Conservation (phyloP, 2,888 invertebrate genomes). For the Habrosyne pyritoides region DNA sequence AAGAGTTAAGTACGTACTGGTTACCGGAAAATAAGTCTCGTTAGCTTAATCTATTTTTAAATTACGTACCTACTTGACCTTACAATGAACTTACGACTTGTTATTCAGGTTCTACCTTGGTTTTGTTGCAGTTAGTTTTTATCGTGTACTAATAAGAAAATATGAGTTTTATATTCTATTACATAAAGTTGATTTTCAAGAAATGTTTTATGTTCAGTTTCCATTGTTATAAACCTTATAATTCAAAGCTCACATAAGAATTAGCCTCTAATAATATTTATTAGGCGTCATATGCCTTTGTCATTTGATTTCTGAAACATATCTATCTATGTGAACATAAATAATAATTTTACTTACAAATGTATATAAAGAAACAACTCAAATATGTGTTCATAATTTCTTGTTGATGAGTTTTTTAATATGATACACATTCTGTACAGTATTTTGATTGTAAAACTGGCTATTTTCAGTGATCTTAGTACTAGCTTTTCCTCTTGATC, state of each 20-base stretch:
- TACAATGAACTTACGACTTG: not conserved
- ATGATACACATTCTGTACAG: conserved; percentile 66
- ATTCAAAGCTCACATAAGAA: too few species aligned
- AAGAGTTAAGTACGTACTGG: not conserved
- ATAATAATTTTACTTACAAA: conserved; percentile 53
- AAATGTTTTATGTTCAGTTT: too few species aligned
- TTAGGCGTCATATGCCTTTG: too few species aligned
- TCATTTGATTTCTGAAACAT: too few species aligned
- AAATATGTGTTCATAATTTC: conserved; percentile 46
- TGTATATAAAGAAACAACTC: conserved; percentile 51
- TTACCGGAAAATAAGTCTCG: not conserved
- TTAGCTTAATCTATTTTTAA: not conserved
- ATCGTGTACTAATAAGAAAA: too few species aligned
- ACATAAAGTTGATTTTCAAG: too few species aligned
- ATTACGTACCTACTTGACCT: not conserved
- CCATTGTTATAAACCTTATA: too few species aligned
- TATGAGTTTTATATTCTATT: too few species aligned
- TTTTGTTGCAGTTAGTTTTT: too few species aligned
- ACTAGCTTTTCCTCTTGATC: conserved; percentile 63
- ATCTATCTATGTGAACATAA: too few species aligned
- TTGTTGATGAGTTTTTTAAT: conserved; percentile 49
- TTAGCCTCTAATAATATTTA: too few species aligned
- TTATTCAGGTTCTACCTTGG: not conserved
- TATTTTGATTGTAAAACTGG: conserved; percentile 78
- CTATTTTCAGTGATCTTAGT: conserved; percentile 72